phyloP scores from a whole-genome alignment of 2,888 invertebrate genomes.

The Unio pictorum region DNA sequence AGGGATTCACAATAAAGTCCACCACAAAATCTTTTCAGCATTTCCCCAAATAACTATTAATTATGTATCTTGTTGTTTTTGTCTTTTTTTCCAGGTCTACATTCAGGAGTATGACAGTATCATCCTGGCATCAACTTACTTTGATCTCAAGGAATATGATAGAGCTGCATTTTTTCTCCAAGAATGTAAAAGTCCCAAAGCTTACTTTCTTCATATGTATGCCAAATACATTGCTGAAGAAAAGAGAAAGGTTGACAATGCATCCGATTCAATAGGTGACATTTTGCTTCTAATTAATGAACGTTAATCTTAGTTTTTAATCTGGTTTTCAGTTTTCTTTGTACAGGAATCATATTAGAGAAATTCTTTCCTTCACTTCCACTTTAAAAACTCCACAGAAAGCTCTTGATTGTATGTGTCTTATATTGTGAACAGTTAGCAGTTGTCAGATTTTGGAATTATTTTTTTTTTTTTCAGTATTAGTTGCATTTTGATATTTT shows the following conservation, averaged over 20 bases:
- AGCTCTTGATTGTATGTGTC: slow-evolving; percentile 2
- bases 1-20: no score
- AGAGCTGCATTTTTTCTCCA: slow-evolving; percentile 71
- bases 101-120: slow-evolving; percentile 82
- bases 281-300: no score
- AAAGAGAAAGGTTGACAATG: slow-evolving; percentile 89
- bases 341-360: no score
- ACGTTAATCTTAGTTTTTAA: no score
- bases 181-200: slow-evolving; percentile 74
- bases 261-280: slow-evolving; percentile 78
- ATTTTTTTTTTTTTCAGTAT: no score
- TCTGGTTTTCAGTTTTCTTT: no score
- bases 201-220: slow-evolving; percentile 88
- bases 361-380: no score
- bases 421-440: slow-evolving; percentile 1
- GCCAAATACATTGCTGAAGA: slow-evolving; percentile 90
- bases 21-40: no score
- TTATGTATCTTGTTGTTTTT: slow-evolving; percentile 10
- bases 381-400: neutral
- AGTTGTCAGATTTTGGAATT: neutral
- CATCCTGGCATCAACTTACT: slow-evolving; percentile 87
- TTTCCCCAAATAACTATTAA: neutral
- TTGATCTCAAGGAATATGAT: slow-evolving; percentile 92
- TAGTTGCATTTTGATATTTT: no score
- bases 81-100: slow-evolving; percentile 59